phyloP scores from a whole-genome alignment of 1,140 invertebrate species.

The Dolichoris vasculosae region DNA sequence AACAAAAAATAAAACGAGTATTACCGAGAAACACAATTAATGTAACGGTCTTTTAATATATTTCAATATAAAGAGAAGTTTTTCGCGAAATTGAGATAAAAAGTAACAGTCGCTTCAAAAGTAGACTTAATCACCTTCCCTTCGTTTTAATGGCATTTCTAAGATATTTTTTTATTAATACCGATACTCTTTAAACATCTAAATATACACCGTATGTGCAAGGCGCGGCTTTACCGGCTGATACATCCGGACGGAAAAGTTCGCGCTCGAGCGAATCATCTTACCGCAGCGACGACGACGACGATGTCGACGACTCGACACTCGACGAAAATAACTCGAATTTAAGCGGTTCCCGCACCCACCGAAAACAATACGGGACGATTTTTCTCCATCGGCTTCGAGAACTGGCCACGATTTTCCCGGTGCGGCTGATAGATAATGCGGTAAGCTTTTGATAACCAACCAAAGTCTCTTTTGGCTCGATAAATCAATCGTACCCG shows the following conservation, averaged over 20 bases:
- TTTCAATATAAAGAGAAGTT: too few relatives aligned
- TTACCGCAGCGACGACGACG: slow-evolving; percentile 31
- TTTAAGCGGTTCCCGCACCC: slow-evolving; percentile 67
- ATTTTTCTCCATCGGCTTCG: slow-evolving; percentile 56
- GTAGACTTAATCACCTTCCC: not conserved
- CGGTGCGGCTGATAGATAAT: too few relatives aligned
- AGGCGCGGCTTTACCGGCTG: slow-evolving; percentile 48
- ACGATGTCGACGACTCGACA: slow-evolving; percentile 37
- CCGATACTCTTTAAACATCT: not conserved
- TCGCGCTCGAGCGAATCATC: slow-evolving; percentile 66
- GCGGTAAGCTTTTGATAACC: too few relatives aligned
- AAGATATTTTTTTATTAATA: not conserved
- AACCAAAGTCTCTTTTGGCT: too few relatives aligned
- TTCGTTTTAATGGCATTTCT: not conserved
- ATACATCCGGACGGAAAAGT: slow-evolving; percentile 60
- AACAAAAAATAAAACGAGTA: too few relatives aligned
- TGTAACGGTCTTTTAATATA: too few relatives aligned
- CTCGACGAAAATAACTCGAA: slow-evolving; percentile 70
- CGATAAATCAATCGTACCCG: too few relatives aligned
- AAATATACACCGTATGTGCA: slow-evolving; percentile 14
- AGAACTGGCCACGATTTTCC: too few relatives aligned
- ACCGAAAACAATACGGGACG: slow-evolving; percentile 64
- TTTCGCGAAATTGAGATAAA: not conserved
- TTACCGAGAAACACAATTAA: too few relatives aligned
- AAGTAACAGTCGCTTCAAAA: not conserved